Evolutionary conservation across 2,888 invertebrate species (phyloP).

Genomic region (Himalopsyche tibetana): DNA sequence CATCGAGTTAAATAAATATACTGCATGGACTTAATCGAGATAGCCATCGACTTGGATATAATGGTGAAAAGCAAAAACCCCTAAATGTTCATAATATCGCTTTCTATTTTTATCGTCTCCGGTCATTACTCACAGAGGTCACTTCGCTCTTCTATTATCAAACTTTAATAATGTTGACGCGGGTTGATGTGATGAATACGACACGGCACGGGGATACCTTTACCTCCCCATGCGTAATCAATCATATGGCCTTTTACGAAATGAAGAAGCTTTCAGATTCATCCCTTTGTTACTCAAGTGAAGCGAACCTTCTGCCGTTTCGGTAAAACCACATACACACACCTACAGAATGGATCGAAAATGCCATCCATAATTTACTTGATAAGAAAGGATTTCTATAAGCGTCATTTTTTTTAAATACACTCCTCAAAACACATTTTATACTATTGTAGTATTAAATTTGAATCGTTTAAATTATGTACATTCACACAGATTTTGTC

Average conservation of each 20-base stretch:
- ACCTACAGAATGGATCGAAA: neutral
- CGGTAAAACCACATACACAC: neutral
- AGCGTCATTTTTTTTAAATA: too few relatives aligned
- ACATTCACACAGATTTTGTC: too few relatives aligned
- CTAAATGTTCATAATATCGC: too few relatives aligned
- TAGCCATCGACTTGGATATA: too few relatives aligned
- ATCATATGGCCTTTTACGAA: slow-evolving; percentile 26
- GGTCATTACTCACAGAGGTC: slow-evolving; percentile 26
- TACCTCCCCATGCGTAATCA: neutral
- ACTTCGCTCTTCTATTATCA: slow-evolving; percentile 2
- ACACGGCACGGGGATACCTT: neutral
- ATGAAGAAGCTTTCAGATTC: slow-evolving; percentile 23
- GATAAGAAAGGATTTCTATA: too few relatives aligned
- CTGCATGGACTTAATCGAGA: too few relatives aligned
- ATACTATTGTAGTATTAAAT: too few relatives aligned
- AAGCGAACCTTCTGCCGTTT: neutral
- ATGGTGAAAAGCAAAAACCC: too few relatives aligned
- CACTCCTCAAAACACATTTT: too few relatives aligned
- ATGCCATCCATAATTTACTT: too few relatives aligned
- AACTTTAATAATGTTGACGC: slow-evolving; percentile 8
- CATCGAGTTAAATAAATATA: too few relatives aligned
- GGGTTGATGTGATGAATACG: slow-evolving; percentile 16
- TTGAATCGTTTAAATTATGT: too few relatives aligned
- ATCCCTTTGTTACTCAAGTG: slow-evolving; percentile 16
- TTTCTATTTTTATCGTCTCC: neutral